A percentile compares a stretch with the other conserved stretches of the same genome.
These are phyloP conservation scores for Drosophila gunungcola DNA, from an alignment of 1,140 invertebrate species.

Conservation along the genomic window DNA sequence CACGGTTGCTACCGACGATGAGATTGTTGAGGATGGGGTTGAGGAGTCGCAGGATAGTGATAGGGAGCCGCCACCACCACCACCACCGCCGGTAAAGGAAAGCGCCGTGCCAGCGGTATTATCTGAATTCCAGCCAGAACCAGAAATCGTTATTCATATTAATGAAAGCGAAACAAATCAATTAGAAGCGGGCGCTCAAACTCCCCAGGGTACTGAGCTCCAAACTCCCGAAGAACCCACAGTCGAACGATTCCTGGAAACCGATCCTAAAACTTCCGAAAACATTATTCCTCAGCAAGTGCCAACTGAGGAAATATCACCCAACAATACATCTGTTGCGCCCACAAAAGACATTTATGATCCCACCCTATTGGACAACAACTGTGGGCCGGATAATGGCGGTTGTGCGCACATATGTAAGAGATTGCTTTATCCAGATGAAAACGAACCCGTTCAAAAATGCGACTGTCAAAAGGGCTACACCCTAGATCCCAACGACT, in stretches of 20 bases:
- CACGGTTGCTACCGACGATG: conserved; percentile 21
- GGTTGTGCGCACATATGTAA: conserved; percentile 83
- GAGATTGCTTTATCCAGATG: conserved; percentile 69
- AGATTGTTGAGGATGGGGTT: background rate
- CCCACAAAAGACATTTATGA: conserved; percentile 68
- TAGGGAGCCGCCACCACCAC: conserved; percentile 15
- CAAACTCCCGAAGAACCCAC: no score
- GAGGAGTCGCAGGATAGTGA: background rate
- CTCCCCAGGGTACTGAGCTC: background rate
- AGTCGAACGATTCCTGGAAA: no score
- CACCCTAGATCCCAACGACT: conserved; percentile 70
- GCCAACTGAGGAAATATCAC: no score
- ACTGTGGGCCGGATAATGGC: conserved; percentile 70
- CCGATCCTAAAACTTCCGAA: no score
- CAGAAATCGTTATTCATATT: conserved; percentile 20
- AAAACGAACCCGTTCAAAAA: conserved; percentile 67
- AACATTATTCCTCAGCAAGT: no score
- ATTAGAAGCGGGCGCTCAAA: background rate
- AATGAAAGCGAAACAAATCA: conserved; percentile 9
- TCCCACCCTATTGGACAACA: conserved; percentile 61
- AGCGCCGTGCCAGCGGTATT: background rate
- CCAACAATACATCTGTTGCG: conserved; percentile 38
- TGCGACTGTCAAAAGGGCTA: conserved; percentile 78
- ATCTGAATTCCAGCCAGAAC: conserved; percentile 4
- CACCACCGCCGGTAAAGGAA: conserved; percentile 15